Evolutionary conservation across 2,797 vertebrate genomes (phyloP), one percentile per base, ranked within the genome.

Genomic region (Myiotriccus ornatus): DNA sequence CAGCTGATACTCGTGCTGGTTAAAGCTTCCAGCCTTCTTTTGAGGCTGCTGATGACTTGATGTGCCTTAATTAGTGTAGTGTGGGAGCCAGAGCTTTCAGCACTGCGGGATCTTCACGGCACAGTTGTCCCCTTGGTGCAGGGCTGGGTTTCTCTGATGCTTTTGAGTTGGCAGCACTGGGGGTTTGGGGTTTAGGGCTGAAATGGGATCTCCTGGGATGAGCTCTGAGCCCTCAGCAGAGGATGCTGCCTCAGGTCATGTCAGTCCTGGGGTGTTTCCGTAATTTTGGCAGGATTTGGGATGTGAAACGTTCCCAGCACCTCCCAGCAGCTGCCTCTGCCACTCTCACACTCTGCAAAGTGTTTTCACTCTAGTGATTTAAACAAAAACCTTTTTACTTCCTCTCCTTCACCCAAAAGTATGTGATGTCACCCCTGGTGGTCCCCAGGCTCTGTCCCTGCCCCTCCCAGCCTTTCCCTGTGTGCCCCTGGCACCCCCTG

Each of bases 271-370:
- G 24, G 4, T 2, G 1, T 35, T 92, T 57, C 82, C 5, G 1
- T 46, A 9, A 21, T 7, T 67, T 50, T 57, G 25, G 25, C 10
- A 34, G 52, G 52, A 50, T 83, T 23, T 30, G 39, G 55, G 34
- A 22, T 64, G 76, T 22, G 32, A 32, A 67, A 10, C 17, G 10
- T 52, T 17, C 56, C 56, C 55, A 41, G 15, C 6, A 4, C 60
- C 44, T 92, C 60, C 73, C 4, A 7, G 23, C 87, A 93, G 76
- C 68, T 7, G 3, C 37, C n/a, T 30, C 43, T 7, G 25, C 62
- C 0, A 0, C 30, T 46, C 43, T 44, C 7, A 1, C 0, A 2
- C 65, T 67, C 65, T 5, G 6, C 32, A 11, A 49, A 35, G 11
- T 2, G n/a, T 7, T 70, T 9, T 63, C 39, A 21, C 43, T 1